Conservation (phyloP, 2,888 invertebrate species). For the Trichopoda pennipes region DNA sequence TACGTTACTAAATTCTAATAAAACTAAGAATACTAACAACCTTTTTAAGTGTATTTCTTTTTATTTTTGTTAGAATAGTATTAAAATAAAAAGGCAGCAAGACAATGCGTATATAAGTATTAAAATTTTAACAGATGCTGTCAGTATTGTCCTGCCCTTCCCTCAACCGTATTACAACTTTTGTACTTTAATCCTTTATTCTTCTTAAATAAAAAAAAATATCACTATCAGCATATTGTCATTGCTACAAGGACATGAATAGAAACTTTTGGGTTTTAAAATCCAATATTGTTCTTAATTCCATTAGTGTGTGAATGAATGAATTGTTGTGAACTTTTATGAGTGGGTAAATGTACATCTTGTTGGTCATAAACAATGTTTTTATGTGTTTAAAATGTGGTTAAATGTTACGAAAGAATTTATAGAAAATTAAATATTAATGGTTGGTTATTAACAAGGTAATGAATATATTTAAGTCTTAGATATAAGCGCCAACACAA, state of each 20-base stretch:
- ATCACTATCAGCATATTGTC: slow-evolving; percentile 56
- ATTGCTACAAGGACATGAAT: slow-evolving; percentile 51
- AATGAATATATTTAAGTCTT: slow-evolving; percentile 59
- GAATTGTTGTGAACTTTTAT: slow-evolving; percentile 33
- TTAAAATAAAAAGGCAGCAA: slow-evolving; percentile 45
- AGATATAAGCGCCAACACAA: slow-evolving; percentile 14
- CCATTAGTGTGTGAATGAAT: slow-evolving; percentile 15
- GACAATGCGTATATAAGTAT: slow-evolving; percentile 18
- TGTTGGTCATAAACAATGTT: slow-evolving; percentile 66
- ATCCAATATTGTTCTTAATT: slow-evolving; percentile 37
- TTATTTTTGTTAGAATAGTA: background rate
- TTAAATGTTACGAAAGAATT: slow-evolving; percentile 67
- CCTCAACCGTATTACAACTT: slow-evolving; percentile 25
- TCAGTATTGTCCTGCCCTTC: slow-evolving; percentile 11
- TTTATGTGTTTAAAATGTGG: slow-evolving; percentile 67
- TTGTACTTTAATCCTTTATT: slow-evolving; percentile 47
- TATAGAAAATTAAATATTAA: slow-evolving; percentile 68
- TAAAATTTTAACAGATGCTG: slow-evolving; percentile 61
- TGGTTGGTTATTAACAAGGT: slow-evolving; percentile 63
- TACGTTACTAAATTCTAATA: slow-evolving; percentile 1
- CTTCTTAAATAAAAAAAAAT: slow-evolving; percentile 26
- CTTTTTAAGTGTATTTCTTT: background rate
- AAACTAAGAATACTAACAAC: background rate
- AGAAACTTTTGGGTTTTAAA: slow-evolving; percentile 50
- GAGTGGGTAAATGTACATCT: slow-evolving; percentile 65